Percentiles rank a stretch among this genome's conserved stretches.
Evolutionary conservation across 2,797 vertebrate species (phyloP).

Genomic region (Psittacula derbiana): DNA sequence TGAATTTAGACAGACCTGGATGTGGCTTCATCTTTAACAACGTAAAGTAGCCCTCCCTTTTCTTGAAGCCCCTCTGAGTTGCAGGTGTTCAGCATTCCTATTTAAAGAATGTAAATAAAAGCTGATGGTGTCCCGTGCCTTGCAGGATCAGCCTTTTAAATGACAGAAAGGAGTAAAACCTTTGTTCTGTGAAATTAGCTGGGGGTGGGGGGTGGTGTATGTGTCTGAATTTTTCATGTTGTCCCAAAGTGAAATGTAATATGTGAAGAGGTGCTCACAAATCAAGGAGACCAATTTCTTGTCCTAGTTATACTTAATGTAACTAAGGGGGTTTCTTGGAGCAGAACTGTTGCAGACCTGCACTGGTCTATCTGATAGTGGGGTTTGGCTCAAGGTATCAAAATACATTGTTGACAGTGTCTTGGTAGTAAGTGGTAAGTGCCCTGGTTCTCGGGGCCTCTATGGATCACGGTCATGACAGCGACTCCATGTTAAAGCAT

Average conservation of each 20-base stretch:
- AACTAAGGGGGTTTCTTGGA: background rate
- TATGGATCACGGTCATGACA: rapidly evolving
- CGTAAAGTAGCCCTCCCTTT: background rate
- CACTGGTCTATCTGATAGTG: background rate
- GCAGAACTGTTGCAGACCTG: background rate
- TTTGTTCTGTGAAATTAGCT: background rate
- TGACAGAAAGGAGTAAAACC: background rate
- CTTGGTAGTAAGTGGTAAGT: background rate
- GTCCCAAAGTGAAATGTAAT: background rate
- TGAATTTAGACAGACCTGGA: background rate
- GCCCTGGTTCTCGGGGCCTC: too few species aligned
- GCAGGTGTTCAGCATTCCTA: background rate
- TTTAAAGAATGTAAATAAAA: background rate
- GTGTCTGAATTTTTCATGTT: background rate
- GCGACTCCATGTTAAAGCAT: rapidly evolving
- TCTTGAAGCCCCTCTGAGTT: background rate
- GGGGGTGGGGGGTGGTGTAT: too few species aligned
- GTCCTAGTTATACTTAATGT: background rate
- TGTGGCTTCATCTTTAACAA: background rate
- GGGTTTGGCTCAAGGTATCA: background rate
- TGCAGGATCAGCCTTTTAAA: background rate
- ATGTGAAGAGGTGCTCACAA: background rate
- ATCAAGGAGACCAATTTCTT: background rate
- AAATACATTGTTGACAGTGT: background rate
- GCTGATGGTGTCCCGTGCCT: background rate